Base-by-base conservation (phyloP, 1,140 invertebrate genomes). In the Polyergus mexicanus region DNA sequence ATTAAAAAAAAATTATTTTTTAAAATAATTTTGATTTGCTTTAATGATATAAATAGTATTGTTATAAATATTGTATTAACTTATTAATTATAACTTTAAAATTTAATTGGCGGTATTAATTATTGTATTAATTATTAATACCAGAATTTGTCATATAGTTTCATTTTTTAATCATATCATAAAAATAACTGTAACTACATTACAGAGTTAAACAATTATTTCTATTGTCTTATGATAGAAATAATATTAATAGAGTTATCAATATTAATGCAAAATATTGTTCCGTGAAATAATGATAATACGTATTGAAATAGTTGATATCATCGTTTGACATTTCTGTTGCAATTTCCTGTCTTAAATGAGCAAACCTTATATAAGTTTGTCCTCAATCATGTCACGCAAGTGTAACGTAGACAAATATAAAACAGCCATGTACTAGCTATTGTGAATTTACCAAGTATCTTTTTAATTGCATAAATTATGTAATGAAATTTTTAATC, bases 321-420 rank as follows among this genome's bases (percentile, higher is more conserved):
- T 56, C 47, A 38, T 19, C 47, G 32, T 80, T 71, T 81, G 38
- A 81, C 35, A 81, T 81, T 81, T 81, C 38, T 44, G 1, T 72
- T 28, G 6, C 35, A 60, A 72, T 81, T 81, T 72, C 19, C 66
- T 71, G 4, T 66, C 16, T 65, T 58, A 71, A 81, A 71, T 25
- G 5, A 25, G 35, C 35, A 71, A 81, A 81, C 58, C 68, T 81
- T 81, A 56, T 13, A 58, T 81, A 71, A 81, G 5, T 71, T 81
- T 58, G 11, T 71, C 32, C 41, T 66, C 19, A 47, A 13, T 78
- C 47, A 69, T 41, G 35, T 19, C 60, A 77, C 10, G 11, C 77
- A 80, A 69, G 11, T 71, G 25, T 22, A 81, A 71, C 11, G 25
- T 38, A 78, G 28, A 41, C 28, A 80, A 41, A 81, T 41, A 41